These are phyloP conservation scores for Psix sp. DNA, from an alignment of 1,140 invertebrate species.

Conservation along the genomic window DNA sequence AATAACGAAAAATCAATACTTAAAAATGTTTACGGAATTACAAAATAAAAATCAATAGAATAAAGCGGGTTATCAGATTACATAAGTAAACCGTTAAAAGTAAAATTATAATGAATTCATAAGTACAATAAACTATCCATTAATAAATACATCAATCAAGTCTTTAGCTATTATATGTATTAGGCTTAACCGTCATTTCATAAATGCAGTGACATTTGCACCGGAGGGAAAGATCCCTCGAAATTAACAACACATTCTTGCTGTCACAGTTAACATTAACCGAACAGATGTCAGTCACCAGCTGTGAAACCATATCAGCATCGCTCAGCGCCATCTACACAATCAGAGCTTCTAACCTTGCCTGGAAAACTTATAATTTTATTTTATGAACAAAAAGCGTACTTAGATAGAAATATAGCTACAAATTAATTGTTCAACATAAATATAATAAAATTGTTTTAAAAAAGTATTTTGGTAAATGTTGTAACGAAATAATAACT, in stretches of 20 bases:
- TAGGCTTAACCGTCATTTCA: too few species aligned
- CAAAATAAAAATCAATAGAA: too few species aligned
- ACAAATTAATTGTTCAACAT: background rate
- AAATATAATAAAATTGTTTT: background rate
- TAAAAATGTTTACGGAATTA: too few species aligned
- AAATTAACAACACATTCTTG: conserved; percentile 5
- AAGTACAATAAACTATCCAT: too few species aligned
- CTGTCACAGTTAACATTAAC: conserved; percentile 9
- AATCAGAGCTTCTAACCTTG: conserved; percentile 54
- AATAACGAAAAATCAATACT: too few species aligned
- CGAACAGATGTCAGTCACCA: conserved; percentile 10
- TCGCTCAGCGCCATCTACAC: conserved; percentile 53
- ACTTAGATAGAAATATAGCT: background rate
- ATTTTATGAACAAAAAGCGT: too few species aligned
- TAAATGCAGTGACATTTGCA: background rate
- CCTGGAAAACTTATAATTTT: too few species aligned
- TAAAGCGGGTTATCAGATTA: too few species aligned
- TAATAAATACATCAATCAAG: too few species aligned
- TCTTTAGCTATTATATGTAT: too few species aligned
- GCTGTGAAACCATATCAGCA: background rate
- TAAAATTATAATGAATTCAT: too few species aligned
- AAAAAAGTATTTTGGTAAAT: background rate
- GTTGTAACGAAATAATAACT: background rate
- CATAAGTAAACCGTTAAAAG: too few species aligned
- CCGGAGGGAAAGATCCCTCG: background rate